Base-by-base conservation (phyloP, 2,113 vertebrate species). In the Otolemur garnettii region DNA sequence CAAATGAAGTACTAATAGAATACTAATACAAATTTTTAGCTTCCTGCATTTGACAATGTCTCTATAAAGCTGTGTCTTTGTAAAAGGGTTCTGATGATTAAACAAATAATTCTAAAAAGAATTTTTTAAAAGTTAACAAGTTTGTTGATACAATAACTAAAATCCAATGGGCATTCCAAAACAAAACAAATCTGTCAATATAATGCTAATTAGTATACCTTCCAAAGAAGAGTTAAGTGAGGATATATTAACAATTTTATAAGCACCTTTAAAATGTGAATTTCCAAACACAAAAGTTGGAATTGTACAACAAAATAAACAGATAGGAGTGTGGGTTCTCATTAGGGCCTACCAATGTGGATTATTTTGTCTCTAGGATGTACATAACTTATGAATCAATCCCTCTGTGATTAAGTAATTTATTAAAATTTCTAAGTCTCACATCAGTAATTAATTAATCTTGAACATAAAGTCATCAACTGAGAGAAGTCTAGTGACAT, bases 81-180 rank as follows among this genome's bases (percentile, higher is more conserved):
- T 2, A 68, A n/a, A 72, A 24, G 4, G 18, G 2, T 21, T 0
- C 10, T 6, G 7, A 7, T 50, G 8, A 69, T 33, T 1, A 83
- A 94, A 74, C 28, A 85, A 62, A n/a, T 17, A 75, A 42, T 82
- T 35, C 24, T 53, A 87, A 75, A 59, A 53, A 79, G 1, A 26
- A 87, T 85, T 35, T 59, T 35, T 17, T 22, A 66, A 93, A 55
- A 45, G 0, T 1, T 62, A 7, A 7, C 15, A 0, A 85, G 22
- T 85, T 81, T 60, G 24, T 3, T 64, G 10, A 82, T 24, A 2
- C 42, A 45, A 53, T 13, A 74, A 64, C 33, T 60, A 59, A 89
- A n/a, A 53, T 0, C 0, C 86, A n/a, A 22, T 26, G 5, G 0
- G 17, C 14, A 83, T 42, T 35, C 42, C 18, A 90, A 75, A 92